Conservation (phyloP, 2,888 invertebrate genomes). For the Phyllotreta striolata region DNA sequence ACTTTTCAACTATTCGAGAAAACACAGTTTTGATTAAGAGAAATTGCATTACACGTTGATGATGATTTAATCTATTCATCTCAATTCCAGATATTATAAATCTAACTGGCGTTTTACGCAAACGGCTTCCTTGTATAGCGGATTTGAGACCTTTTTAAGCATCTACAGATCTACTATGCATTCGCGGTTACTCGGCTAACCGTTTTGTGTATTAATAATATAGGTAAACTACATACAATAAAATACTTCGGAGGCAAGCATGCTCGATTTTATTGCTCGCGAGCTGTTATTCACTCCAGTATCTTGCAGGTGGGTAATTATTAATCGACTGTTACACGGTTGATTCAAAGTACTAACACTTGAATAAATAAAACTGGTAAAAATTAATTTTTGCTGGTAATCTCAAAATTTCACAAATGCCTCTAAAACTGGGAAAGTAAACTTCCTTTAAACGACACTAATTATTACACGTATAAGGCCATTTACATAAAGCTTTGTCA, state of each 20-base stretch:
- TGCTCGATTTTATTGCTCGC: constrained; percentile 8
- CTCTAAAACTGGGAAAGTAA: too few relatives aligned
- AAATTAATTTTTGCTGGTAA: too few relatives aligned
- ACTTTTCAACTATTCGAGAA: too few relatives aligned
- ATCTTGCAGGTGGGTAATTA: background rate
- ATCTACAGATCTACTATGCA: constrained; percentile 18
- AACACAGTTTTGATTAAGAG: too few relatives aligned
- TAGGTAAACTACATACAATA: constrained; percentile 28
- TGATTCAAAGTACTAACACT: background rate
- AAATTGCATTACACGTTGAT: too few relatives aligned
- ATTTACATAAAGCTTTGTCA: too few relatives aligned
- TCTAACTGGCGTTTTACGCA: constrained; percentile 40
- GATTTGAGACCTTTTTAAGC: constrained; percentile 39
- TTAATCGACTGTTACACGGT: constrained; percentile 3
- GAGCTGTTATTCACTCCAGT: background rate
- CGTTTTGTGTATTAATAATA: constrained; percentile 39
- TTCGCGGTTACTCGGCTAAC: constrained; percentile 34
- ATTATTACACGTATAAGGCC: too few relatives aligned
- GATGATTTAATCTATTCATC: too few relatives aligned
- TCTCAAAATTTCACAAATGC: too few relatives aligned
- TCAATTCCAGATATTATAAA: constrained; percentile 18
- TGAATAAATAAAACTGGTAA: too few relatives aligned
- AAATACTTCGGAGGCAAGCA: constrained; percentile 13
- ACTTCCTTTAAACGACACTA: too few relatives aligned
- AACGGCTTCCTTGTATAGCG: constrained; percentile 42